Base-by-base conservation (phyloP, 1,140 invertebrate species). In the Mamestra configurata region DNA sequence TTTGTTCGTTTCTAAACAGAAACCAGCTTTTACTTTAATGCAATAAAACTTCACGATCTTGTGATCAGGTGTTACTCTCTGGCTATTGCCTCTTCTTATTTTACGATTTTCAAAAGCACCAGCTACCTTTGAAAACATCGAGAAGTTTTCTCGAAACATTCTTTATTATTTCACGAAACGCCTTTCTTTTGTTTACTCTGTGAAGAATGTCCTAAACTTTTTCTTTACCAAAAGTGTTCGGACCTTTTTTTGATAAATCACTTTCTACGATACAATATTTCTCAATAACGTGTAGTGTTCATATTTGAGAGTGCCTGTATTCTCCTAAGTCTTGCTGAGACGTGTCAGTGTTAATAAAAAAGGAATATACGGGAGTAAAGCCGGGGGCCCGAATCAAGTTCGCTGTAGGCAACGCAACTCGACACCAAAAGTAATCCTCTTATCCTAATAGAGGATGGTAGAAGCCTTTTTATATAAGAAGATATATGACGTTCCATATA, bases 361-460 rank as follows among this genome's bases (percentile, higher is more conserved):
- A 61, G 35, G 37, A 64, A 79, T 79, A 43, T 59, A 78, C 55
- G 49, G 35, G 24, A 55, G n/a, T 55, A 49, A 77, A 77, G 73
- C 73, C 57, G 31, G 57, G 24, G 73, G 43, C 40, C 72, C 55
- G 68, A 71, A 61, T 64, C 77, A 66, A 49, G 76, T 55, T 37
- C 46, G 46, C 35, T 24, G 76, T 76, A 78, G 70, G 37, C 13
- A 73, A 81, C 76, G 76, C 35, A 59, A 82, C 81, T 57, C 81
- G 77, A 79, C 81, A 79, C 81, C 53, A 57, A 49, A 53, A 46
- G 59, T 82, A 82, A 82, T 82, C 81, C 77, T 79, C 81, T 82
- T 82, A 82, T 55, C 77, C 81, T 82, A 79, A 82, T 79, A 79
- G 77, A 71, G 78, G 71, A 76, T 76, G 81, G 53, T 66, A 46